A percentile compares a stretch with the other conserved stretches of the same genome.
These are phyloP conservation scores for Ceratitis capitata DNA, from an alignment of 1,140 invertebrate genomes.

Conservation along the genomic window DNA sequence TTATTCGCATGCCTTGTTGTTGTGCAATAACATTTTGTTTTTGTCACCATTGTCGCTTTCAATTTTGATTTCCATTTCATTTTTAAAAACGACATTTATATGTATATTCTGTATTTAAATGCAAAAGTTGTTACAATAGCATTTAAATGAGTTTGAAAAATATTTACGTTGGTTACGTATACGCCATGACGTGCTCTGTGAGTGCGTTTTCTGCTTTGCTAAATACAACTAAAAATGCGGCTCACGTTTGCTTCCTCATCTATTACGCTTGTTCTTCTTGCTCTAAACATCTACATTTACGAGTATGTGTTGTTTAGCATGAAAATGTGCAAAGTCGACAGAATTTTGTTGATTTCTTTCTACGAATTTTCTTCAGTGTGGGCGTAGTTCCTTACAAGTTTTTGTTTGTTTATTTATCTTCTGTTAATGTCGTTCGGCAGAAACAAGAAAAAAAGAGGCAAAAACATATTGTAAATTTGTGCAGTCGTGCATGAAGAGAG, in stretches of 20 bases:
- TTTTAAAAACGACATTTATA: not conserved
- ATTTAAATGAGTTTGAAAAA: conserved; percentile 28
- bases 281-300: not conserved
- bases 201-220: not conserved
- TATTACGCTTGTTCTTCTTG: not conserved
- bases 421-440: not conserved
- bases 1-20: not conserved
- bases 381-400: not conserved
- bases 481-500: not conserved
- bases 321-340: not conserved
- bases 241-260: not conserved
- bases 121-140: not conserved
- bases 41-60: conserved; percentile 24
- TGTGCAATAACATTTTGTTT: not conserved
- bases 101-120: not conserved
- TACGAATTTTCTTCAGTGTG: not conserved
- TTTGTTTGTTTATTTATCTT: not conserved
- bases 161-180: conserved; percentile 23
- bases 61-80: conserved; percentile 33
- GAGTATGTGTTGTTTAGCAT: not conserved
- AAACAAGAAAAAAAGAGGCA: no score
- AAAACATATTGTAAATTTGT: not conserved
- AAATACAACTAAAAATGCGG: not conserved
- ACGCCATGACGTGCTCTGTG: not conserved
- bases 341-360: not conserved